Percentiles rank a stretch among this genome's conserved stretches.
Evolutionary conservation across 2,888 invertebrate species (phyloP).

Genomic region (Hirudinaria manillensis): DNA sequence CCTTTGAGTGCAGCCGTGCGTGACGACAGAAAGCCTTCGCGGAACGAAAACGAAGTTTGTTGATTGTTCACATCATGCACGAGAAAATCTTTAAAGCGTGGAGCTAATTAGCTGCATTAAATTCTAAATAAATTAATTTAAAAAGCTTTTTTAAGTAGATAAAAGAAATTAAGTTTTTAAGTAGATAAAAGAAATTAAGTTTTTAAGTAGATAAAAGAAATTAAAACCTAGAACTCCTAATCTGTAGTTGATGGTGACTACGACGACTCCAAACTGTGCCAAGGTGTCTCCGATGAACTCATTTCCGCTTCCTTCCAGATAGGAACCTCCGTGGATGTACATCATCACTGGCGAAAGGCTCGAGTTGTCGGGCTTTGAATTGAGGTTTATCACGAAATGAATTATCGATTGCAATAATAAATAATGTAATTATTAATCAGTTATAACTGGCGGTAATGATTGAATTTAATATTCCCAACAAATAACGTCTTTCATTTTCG

Average conservation of each 20-base stretch:
- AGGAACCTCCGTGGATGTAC: constrained; percentile 41
- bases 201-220: no score
- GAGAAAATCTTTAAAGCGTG: no score
- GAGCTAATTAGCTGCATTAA: no score
- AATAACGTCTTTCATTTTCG: no score
- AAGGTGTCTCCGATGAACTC: constrained; percentile 37
- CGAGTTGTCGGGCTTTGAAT: constrained; percentile 25
- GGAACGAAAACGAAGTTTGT: not conserved
- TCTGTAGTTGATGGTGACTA: constrained; percentile 41
- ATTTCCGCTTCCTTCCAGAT: constrained; percentile 38
- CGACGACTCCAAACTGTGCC: constrained; percentile 40
- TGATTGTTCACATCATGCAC: no score
- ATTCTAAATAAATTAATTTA: no score
- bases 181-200: no score
- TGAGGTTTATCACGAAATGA: not conserved
- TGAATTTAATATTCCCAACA: not conserved
- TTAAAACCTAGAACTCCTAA: constrained; percentile 36
- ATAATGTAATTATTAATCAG: not conserved
- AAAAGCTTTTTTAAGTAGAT: no score
- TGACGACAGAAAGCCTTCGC: constrained; percentile 49
- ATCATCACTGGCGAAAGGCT: constrained; percentile 39
- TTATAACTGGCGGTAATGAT: not conserved
- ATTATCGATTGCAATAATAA: not conserved
- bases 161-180: no score
- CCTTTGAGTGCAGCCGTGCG: constrained; percentile 47